These are phyloP conservation scores for Nycticryphes semicollaris DNA, from an alignment of 2,113 vertebrate genomes.

Conservation along the genomic window DNA sequence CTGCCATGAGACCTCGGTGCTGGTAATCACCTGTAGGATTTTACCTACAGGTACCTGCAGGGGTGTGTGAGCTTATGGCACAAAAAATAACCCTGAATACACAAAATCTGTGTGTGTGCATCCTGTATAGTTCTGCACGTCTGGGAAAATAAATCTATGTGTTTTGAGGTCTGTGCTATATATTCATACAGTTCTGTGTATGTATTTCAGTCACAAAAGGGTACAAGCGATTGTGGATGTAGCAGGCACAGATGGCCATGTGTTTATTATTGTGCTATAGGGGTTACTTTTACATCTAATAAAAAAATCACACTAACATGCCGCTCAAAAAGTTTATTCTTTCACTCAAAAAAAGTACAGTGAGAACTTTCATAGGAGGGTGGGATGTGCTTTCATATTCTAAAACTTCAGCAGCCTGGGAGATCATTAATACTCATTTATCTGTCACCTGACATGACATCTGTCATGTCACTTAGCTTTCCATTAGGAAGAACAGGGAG, in stretches of 20 bases:
- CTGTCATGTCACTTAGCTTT: constrained; percentile 32
- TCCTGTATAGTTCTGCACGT: accelerated
- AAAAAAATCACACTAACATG: neutral
- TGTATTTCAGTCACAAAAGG: neutral
- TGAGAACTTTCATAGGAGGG: neutral
- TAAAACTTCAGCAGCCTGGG: neutral
- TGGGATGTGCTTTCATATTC: neutral
- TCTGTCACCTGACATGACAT: constrained; percentile 46
- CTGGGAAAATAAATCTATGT: neutral
- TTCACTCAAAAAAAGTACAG: neutral
- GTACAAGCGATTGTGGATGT: neutral
- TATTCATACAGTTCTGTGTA: neutral
- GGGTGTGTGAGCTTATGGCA: neutral
- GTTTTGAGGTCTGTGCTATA: accelerated
- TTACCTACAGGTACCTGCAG: neutral
- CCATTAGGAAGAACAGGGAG: constrained; percentile 26
- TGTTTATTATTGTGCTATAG: neutral
- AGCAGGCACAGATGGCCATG: neutral
- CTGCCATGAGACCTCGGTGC: accelerated
- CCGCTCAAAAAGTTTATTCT: neutral
- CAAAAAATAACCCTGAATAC: accelerated
- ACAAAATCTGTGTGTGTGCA: accelerated
- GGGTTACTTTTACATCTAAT: neutral
- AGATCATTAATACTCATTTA: constrained; percentile 18
- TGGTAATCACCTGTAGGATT: neutral